Conservation (phyloP, 2,113 vertebrate species). For the Sarotherodon lohbergeri region DNA sequence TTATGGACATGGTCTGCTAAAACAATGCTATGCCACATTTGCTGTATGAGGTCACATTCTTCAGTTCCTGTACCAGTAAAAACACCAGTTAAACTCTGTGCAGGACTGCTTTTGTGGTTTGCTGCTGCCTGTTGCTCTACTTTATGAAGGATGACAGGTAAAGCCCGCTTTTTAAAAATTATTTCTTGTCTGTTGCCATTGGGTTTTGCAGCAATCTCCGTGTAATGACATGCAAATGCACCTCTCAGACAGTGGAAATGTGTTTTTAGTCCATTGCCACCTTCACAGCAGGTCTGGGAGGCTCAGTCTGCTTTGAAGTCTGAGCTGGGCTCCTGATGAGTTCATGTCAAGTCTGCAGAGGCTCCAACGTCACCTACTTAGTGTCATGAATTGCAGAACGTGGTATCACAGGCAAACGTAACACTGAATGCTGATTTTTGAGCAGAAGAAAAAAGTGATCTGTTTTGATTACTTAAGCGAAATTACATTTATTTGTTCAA, state of each 20-base stretch:
- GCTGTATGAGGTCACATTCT: background rate
- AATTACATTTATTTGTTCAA: background rate
- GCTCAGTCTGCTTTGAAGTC: slow-evolving; percentile 27
- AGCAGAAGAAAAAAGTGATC: background rate
- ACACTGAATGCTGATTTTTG: background rate
- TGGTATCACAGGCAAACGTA: background rate
- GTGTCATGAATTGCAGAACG: background rate
- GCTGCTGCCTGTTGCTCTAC: background rate
- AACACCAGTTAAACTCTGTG: background rate
- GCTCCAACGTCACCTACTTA: background rate
- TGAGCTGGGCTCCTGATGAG: background rate
- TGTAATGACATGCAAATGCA: slow-evolving; percentile 42
- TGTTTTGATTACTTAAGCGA: background rate
- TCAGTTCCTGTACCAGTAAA: background rate
- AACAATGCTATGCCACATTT: background rate
- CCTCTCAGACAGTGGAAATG: slow-evolving; percentile 13
- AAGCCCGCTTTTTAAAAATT: background rate
- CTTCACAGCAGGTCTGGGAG: slow-evolving; percentile 31
- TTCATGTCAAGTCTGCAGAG: slow-evolving; percentile 16
- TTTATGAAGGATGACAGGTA: background rate
- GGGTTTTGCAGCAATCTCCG: background rate
- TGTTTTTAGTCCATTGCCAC: slow-evolving; percentile 14
- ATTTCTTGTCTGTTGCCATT: background rate
- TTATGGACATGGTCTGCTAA: background rate
- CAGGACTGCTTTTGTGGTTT: background rate